A percentile compares a stretch with the other conserved stretches of the same genome.
These are phyloP conservation scores for Tipula lateralis DNA, from an alignment of 2,888 invertebrate genomes.

Conservation along the genomic window DNA sequence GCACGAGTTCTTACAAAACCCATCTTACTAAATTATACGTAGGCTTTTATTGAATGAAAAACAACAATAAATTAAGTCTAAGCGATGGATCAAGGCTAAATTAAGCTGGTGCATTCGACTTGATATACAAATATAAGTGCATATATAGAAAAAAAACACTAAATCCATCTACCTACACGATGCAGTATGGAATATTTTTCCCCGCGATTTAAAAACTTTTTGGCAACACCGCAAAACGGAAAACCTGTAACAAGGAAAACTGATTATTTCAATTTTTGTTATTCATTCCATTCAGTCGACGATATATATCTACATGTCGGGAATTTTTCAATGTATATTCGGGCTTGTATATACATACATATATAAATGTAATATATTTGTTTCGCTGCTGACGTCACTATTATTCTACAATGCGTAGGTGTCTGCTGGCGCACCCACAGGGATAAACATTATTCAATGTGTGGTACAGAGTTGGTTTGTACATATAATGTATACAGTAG, in stretches of 20 bases:
- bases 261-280: neutral
- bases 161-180: neutral
- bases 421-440: slow-evolving; percentile 50
- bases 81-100: neutral
- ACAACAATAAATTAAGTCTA: neutral
- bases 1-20: too few relatives aligned
- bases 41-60: neutral
- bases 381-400: slow-evolving; percentile 47
- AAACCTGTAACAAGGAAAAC: slow-evolving; percentile 11
- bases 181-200: neutral
- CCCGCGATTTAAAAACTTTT: neutral
- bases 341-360: neutral
- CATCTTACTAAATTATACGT: too few relatives aligned
- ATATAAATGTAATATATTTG: neutral
- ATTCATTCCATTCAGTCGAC: slow-evolving; percentile 6
- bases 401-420: slow-evolving; percentile 44
- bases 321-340: neutral
- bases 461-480: neutral
- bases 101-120: neutral
- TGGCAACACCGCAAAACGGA: neutral
- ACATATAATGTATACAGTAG: neutral
- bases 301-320: neutral
- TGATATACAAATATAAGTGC: neutral
- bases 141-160: neutral
- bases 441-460: slow-evolving; percentile 31